phyloP scores from a whole-genome alignment of 2,888 invertebrate genomes.

The Drosophila suboccidentalis region DNA sequence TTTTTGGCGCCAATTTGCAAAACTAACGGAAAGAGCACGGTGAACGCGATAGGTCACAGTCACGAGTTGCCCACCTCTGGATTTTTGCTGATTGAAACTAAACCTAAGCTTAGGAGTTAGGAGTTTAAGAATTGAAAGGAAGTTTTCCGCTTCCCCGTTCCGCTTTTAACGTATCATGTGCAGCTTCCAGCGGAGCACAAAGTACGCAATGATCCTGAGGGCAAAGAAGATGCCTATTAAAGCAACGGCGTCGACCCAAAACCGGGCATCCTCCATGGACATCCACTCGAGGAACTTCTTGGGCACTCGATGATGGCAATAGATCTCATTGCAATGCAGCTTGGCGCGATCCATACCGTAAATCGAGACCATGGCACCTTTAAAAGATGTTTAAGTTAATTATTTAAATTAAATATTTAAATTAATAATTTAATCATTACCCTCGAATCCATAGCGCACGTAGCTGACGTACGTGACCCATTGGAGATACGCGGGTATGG shows the following conservation, averaged over 20 bases:
- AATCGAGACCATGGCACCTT: slow-evolving; percentile 93
- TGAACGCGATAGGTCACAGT: not conserved
- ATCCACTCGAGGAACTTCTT: slow-evolving; percentile 94
- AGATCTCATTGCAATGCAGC: slow-evolving; percentile 92
- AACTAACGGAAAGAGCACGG: not conserved
- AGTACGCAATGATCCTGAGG: slow-evolving; percentile 92
- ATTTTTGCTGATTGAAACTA: slow-evolving; percentile 27
- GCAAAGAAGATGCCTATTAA: slow-evolving; percentile 92
- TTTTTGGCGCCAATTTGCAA: not conserved
- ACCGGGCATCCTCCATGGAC: slow-evolving; percentile 92
- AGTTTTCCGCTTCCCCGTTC: not conserved
- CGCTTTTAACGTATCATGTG: slow-evolving; percentile 86
- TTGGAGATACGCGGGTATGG: slow-evolving; percentile 94
- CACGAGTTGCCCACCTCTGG: not conserved
- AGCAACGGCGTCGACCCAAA: slow-evolving; percentile 94
- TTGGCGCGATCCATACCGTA: slow-evolving; percentile 94
- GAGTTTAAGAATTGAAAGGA: slow-evolving; percentile 4
- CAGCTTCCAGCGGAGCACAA: slow-evolving; percentile 93
- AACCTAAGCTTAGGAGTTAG: slow-evolving; percentile 25
- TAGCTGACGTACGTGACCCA: slow-evolving; percentile 97
- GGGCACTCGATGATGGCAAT: slow-evolving; percentile 94
- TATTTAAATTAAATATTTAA: too few relatives aligned
- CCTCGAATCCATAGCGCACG: slow-evolving; percentile 96
- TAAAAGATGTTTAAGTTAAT: not conserved
- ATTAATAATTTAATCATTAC: slow-evolving; percentile 52